A percentile compares a stretch with the other conserved stretches of the same genome.
phyloP scores from a whole-genome alignment of 2,113 vertebrate species.

The Urocitellus parryii region DNA sequence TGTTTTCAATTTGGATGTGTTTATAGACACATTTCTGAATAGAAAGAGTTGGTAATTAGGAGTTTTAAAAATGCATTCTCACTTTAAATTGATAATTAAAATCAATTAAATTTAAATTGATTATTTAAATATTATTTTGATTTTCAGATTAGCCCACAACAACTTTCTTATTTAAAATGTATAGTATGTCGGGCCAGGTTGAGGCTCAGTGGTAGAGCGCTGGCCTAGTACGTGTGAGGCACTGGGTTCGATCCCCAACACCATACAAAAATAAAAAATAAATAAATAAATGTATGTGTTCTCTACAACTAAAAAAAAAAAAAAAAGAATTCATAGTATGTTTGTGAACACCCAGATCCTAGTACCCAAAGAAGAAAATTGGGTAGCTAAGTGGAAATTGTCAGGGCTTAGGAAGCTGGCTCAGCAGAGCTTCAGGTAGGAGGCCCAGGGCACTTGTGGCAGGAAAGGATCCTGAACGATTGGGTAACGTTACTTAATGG shows the following conservation, averaged over 20 bases:
- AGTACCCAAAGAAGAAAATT: not conserved
- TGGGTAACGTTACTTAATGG: not conserved
- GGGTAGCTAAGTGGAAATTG: not conserved
- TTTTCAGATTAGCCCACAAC: not conserved
- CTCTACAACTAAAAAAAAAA: too few relatives aligned
- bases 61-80: conserved; percentile 18
- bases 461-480: not conserved
- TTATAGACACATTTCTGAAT: conserved; percentile 16
- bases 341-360: not conserved
- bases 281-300: too few relatives aligned
- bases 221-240: too few relatives aligned
- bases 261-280: too few relatives aligned
- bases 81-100: too few relatives aligned
- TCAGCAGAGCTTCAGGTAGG: not conserved
- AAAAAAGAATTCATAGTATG: not conserved
- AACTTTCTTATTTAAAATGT: not conserved
- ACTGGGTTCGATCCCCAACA: too few relatives aligned
- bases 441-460: not conserved
- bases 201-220: too few relatives aligned
- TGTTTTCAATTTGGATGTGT: conserved; percentile 36
- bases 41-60: not conserved
- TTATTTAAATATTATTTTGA: not conserved
- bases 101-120: not conserved
- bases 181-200: not conserved
- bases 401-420: not conserved